These are phyloP conservation scores for Indicator maculatus DNA, from an alignment of 2,113 vertebrate species.

Conservation along the genomic window DNA sequence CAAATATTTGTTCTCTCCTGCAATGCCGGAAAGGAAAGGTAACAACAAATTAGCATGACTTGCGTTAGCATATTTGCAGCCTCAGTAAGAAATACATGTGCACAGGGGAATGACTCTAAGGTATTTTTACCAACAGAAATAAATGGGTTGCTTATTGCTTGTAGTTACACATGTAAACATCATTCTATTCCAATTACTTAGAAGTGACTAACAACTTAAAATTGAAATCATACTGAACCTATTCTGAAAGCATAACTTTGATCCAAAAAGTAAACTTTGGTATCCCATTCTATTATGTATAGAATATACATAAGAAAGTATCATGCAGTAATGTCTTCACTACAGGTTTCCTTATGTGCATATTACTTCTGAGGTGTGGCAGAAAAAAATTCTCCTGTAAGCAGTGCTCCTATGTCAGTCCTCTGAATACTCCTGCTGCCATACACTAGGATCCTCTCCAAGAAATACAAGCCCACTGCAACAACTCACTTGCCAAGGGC, in stretches of 20 bases:
- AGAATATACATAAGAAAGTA: background rate
- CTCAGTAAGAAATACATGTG: background rate
- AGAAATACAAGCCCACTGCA: background rate
- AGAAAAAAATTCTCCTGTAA: background rate
- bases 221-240: background rate
- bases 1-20: background rate
- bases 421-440: background rate
- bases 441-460: background rate
- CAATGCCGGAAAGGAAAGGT: background rate
- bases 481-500: background rate
- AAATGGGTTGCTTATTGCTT: background rate
- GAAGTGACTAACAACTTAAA: background rate
- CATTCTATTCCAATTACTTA: background rate
- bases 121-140: background rate
- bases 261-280: background rate
- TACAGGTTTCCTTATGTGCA: background rate
- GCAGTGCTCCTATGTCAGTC: background rate
- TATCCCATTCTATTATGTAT: background rate
- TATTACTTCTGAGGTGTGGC: background rate
- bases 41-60: background rate
- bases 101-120: background rate
- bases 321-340: background rate
- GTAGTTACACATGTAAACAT: background rate
- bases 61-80: background rate
- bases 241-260: background rate